These are phyloP conservation scores for Hydrochoerus hydrochaeris DNA, from an alignment of 2,113 vertebrate species.

Conservation along the genomic window DNA sequence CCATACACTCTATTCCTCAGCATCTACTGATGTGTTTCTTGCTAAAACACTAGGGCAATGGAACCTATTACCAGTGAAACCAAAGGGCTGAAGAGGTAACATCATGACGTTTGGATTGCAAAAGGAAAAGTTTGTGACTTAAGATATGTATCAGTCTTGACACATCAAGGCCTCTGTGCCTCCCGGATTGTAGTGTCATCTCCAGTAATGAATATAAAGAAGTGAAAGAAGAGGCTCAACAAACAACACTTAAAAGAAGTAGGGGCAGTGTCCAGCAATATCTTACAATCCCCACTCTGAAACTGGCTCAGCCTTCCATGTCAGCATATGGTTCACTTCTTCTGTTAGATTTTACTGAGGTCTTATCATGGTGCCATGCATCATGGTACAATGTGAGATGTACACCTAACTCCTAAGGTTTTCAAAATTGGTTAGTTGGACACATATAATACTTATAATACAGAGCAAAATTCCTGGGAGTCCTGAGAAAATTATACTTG, in stretches of 20 bases:
- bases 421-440: neutral
- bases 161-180: neutral
- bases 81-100: neutral
- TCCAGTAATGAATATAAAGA: neutral
- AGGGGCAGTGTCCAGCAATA: neutral
- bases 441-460: neutral
- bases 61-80: neutral
- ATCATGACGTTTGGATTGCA: neutral
- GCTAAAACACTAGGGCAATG: neutral
- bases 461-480: neutral
- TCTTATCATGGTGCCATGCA: neutral
- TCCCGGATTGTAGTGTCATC: neutral
- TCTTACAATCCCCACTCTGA: neutral
- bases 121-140: neutral
- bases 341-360: neutral
- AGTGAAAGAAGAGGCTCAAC: neutral
- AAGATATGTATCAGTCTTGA: neutral
- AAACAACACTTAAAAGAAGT: neutral
- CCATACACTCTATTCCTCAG: neutral
- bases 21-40: neutral
- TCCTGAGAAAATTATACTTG: neutral
- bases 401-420: neutral
- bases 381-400: neutral
- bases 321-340: neutral
- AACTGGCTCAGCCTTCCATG: neutral